These are phyloP conservation scores for Taenaris catops DNA, from an alignment of 2,888 invertebrate genomes.

Conservation along the genomic window DNA sequence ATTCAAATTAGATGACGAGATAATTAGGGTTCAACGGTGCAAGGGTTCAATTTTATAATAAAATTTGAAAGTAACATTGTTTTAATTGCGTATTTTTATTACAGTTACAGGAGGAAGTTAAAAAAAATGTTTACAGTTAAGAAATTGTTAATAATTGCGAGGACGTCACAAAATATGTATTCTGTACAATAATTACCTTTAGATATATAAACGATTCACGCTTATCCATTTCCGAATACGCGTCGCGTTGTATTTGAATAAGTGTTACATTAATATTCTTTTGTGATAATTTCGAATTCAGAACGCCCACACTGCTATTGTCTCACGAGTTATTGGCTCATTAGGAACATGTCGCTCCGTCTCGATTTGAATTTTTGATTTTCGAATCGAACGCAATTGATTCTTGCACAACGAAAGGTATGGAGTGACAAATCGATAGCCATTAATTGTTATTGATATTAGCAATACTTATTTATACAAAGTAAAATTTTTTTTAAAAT, in stretches of 20 bases:
- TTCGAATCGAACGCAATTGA: conserved; percentile 68
- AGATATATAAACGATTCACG: conserved; percentile 16
- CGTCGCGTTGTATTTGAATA: conserved; percentile 67
- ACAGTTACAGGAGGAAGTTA: too few relatives aligned
- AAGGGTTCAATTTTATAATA: conserved; percentile 5
- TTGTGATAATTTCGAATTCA: conserved; percentile 73
- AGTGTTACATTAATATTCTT: conserved; percentile 78
- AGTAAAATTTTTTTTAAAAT: too few relatives aligned
- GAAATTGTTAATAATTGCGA: too few relatives aligned
- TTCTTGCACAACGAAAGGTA: conserved; percentile 41
- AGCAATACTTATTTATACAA: too few relatives aligned
- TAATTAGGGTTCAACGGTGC: conserved; percentile 38
- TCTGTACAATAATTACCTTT: too few relatives aligned
- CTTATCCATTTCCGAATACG: conserved; percentile 23
- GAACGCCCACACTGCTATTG: conserved; percentile 73
- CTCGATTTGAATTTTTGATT: conserved; percentile 74
- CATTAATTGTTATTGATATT: too few relatives aligned
- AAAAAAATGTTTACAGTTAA: too few relatives aligned
- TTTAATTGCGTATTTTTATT: too few relatives aligned
- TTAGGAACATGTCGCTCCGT: conserved; percentile 68
- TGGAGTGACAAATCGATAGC: conserved; percentile 50
- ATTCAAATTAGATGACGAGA: conserved; percentile 66
- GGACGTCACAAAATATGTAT: too few relatives aligned
- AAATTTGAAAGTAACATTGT: too few relatives aligned
- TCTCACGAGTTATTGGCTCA: conserved; percentile 77